Base-by-base conservation (phyloP, 35 echinoderm and acorn worm genomes). In the Eucidaris tribuloides region DNA sequence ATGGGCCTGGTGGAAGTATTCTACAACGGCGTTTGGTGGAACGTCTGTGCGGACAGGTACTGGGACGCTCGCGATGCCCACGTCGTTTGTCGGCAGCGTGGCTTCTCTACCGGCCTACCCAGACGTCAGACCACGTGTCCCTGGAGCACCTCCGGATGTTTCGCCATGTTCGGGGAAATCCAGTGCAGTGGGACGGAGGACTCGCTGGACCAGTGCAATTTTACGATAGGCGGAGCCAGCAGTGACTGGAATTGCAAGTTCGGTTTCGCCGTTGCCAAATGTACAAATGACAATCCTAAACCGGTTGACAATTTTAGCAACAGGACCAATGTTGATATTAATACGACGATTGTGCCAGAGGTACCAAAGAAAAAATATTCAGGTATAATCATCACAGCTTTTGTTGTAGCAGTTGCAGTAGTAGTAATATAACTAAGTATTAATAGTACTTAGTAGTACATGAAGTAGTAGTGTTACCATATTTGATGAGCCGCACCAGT, bases 21-120 rank as follows among this genome's bases (percentile, higher is more conserved):
- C 33, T 74, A 74, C 19, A 40, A 44, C 11, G 68, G 68, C 41
- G 37, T 74, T 22, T 74, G 68, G 68, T 74, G 68, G 68, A 74
- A 74, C 68, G 37, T 74, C 25, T 74, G 68, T 74, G 68, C 68
- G 3, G 68, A 74, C 24, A 5, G 11, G 2, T 22, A 74, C 9
- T 74, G 68, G 68, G 68, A 74, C 41, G 44, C 24, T 25, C 68
- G 41, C 9, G 68, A 74, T 74, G 68, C 68, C 68, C 33, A 25
- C 25, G 68, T 74, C n/a, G 68, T 36, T 22, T 74, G 68, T 24
- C 38, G 41, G 41, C 68, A 44, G 24, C 68, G 41, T 41, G 68
- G 68, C 36, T 74, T 18, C 68, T 17, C 7, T 33, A 42, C 14
- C 30, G 68, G 68, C 35, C 44, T 74, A 40, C 68, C 68, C 38